Evolutionary conservation across 2,113 vertebrate genomes (phyloP).

Genomic region (Athene cunicularia): DNA sequence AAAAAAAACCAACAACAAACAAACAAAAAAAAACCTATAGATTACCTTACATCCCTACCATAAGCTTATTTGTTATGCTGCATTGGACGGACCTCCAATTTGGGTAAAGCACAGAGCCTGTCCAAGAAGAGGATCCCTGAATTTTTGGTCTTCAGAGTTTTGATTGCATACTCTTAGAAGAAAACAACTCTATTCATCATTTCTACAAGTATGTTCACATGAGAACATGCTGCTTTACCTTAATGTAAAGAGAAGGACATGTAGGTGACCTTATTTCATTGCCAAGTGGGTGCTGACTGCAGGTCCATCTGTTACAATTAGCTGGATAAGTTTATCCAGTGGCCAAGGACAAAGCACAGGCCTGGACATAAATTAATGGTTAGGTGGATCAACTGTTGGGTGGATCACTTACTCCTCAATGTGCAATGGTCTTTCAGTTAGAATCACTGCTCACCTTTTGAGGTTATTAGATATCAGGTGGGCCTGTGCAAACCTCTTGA

Average conservation of each 20-base stretch:
- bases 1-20: too few relatives aligned
- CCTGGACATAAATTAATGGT: not conserved
- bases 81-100: not conserved
- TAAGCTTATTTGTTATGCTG: not conserved
- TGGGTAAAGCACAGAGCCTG: not conserved
- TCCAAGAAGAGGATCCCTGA: not conserved
- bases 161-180: not conserved
- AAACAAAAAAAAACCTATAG: not conserved
- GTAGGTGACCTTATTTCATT: accelerated
- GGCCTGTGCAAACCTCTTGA: too few relatives aligned
- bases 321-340: not conserved
- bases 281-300: not conserved
- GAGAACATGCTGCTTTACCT: not conserved
- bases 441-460: not conserved
- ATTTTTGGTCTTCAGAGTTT: not conserved
- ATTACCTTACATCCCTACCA: not conserved
- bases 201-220: not conserved
- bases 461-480: too few relatives aligned
- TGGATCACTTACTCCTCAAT: not conserved
- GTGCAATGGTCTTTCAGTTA: not conserved
- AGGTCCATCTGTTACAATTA: not conserved
- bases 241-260: not conserved
- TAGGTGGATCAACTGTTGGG: not conserved
- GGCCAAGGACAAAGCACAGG: not conserved
- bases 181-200: not conserved